Conservation (phyloP, 2,113 vertebrate genomes). For the Vireo altiloquus region DNA sequence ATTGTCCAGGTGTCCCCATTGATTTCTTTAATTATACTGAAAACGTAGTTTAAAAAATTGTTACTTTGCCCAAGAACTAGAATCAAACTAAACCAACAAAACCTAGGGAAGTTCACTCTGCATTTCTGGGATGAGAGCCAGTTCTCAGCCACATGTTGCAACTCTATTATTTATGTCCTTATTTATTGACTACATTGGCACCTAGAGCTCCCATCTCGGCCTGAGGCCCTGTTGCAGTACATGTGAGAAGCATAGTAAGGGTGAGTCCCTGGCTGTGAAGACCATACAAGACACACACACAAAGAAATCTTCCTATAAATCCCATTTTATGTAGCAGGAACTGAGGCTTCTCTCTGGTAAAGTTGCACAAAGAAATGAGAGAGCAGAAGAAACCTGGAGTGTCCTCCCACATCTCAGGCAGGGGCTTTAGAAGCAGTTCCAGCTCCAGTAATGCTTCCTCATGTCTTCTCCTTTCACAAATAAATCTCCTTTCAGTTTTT, state of each 20-base stretch:
- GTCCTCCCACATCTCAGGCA: background rate
- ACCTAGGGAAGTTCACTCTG: constrained; percentile 8
- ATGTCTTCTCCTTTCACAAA: background rate
- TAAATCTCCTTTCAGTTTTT: background rate
- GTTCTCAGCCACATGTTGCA: constrained; percentile 26
- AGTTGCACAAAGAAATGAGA: background rate
- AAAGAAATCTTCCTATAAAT: background rate
- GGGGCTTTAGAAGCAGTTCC: background rate
- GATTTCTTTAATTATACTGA: background rate
- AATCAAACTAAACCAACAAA: constrained; percentile 22
- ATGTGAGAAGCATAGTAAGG: background rate
- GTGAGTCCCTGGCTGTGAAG: background rate
- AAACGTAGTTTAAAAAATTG: background rate
- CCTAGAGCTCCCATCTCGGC: background rate
- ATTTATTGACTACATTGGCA: constrained; percentile 61
- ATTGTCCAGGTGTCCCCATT: background rate
- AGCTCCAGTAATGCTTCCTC: background rate
- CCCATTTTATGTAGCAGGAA: background rate
- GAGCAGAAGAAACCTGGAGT: background rate
- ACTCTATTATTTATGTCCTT: constrained; percentile 49
- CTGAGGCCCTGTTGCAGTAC: background rate
- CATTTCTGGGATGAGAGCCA: constrained; percentile 48
- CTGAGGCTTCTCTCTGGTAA: background rate
- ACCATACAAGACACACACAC: background rate
- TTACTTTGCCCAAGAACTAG: background rate